These are phyloP conservation scores for Pogonocherus hispidulus DNA, from an alignment of 2,888 invertebrate genomes.

Conservation along the genomic window DNA sequence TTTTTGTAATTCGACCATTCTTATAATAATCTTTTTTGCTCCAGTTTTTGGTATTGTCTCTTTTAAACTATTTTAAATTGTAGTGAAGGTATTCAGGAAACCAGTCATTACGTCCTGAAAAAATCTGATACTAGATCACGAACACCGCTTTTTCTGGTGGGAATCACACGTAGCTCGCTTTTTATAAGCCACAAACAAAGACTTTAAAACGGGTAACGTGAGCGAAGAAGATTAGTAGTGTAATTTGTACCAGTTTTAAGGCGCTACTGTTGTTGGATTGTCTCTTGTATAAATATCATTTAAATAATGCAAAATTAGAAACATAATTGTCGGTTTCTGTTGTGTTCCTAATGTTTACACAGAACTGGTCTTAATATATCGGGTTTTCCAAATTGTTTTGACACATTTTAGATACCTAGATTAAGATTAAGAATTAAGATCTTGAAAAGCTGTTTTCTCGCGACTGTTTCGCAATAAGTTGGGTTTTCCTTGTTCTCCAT, in stretches of 20 bases:
- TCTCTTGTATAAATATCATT: not conserved
- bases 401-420: too few species aligned
- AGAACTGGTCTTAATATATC: too few species aligned
- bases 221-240: not conserved
- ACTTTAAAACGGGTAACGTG: not conserved
- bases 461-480: too few species aligned
- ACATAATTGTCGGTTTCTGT: not conserved
- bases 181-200: slow-evolving; percentile 11
- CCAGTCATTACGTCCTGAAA: slow-evolving; percentile 18
- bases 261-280: not conserved
- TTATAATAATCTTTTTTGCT: slow-evolving; percentile 17
- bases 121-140: slow-evolving; percentile 28
- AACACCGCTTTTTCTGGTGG: slow-evolving; percentile 2
- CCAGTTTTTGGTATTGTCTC: slow-evolving; percentile 30
- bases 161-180: slow-evolving; percentile 7
- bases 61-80: slow-evolving; percentile 33
- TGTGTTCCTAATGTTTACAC: too few species aligned
- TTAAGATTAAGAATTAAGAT: too few species aligned
- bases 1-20: slow-evolving; percentile 8
- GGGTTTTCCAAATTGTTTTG: too few species aligned
- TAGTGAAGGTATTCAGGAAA: slow-evolving; percentile 23
- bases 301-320: not conserved
- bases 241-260: not conserved
- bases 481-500: too few species aligned
- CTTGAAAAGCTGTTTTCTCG: too few species aligned